phyloP scores from a whole-genome alignment of 2,888 invertebrate species.

The Idaea biselata region DNA sequence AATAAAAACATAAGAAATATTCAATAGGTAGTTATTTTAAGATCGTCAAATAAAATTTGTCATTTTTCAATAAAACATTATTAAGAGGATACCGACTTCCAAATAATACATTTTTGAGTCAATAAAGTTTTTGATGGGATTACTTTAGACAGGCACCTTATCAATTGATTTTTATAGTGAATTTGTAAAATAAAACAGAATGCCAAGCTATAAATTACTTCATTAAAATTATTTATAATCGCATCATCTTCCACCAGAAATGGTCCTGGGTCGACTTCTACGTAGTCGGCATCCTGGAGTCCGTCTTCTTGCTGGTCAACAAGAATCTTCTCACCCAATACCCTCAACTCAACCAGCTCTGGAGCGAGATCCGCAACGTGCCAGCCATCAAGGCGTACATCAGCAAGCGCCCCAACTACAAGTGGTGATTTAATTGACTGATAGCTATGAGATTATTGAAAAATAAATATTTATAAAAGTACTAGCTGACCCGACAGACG shows the following conservation, averaged over 20 bases:
- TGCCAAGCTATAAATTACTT: too few species aligned
- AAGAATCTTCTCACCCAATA: constrained; percentile 34
- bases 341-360: constrained; percentile 33
- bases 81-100: too few species aligned
- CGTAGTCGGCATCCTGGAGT: constrained; percentile 42
- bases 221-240: too few species aligned
- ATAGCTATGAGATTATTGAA: constrained; percentile 1
- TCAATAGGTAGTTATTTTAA: too few species aligned
- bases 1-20: too few species aligned
- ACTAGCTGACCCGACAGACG: neutral
- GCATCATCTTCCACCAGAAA: constrained; percentile 21
- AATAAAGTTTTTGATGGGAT: too few species aligned
- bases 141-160: too few species aligned
- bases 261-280: constrained; percentile 41
- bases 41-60: too few species aligned
- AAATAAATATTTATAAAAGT: constrained; percentile 5
- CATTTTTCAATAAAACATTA: too few species aligned
- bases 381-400: constrained; percentile 43
- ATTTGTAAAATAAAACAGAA: too few species aligned
- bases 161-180: too few species aligned
- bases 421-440: constrained; percentile 19
- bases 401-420: constrained; percentile 39
- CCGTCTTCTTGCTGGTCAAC: constrained; percentile 37
- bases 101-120: too few species aligned
- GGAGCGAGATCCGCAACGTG: constrained; percentile 35